Conservation (phyloP, 2,113 vertebrate species). For the Clarias macrocephalus region DNA sequence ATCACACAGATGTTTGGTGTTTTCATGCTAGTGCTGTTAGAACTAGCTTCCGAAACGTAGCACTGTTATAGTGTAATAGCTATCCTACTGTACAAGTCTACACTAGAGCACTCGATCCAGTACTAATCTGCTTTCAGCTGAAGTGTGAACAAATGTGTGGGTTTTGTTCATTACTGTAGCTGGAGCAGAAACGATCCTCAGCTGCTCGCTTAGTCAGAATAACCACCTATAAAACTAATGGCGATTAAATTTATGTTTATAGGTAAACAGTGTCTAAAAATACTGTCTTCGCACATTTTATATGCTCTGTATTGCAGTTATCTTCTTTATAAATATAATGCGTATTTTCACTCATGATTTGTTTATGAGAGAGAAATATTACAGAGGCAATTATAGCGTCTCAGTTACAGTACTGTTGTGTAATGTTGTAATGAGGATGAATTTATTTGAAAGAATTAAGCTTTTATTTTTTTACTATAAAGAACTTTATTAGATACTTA, state of each 20-base stretch:
- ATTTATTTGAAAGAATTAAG: not conserved
- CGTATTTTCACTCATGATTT: conserved; percentile 29
- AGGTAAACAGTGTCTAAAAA: not conserved
- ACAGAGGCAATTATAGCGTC: not conserved
- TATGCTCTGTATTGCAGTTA: not conserved
- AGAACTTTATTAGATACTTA: not conserved
- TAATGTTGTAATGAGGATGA: not conserved
- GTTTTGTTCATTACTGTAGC: not conserved
- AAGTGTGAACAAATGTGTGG: not conserved
- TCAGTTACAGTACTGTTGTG: not conserved
- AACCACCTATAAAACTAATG: conserved; percentile 13
- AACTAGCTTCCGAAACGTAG: not conserved
- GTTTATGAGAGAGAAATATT: conserved; percentile 13
- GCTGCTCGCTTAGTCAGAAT: conserved; percentile 12
- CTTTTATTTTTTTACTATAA: not conserved
- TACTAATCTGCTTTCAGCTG: not conserved
- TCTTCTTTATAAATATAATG: not conserved
- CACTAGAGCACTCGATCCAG: not conserved
- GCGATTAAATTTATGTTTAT: not conserved
- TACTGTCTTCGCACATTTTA: not conserved
- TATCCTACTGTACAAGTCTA: not conserved
- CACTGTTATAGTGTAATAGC: not conserved
- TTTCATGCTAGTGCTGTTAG: not conserved
- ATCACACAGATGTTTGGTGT: not conserved
- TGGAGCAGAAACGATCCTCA: not conserved